Conservation (phyloP, 2,888 invertebrate genomes). For the Eudemis profundana region DNA sequence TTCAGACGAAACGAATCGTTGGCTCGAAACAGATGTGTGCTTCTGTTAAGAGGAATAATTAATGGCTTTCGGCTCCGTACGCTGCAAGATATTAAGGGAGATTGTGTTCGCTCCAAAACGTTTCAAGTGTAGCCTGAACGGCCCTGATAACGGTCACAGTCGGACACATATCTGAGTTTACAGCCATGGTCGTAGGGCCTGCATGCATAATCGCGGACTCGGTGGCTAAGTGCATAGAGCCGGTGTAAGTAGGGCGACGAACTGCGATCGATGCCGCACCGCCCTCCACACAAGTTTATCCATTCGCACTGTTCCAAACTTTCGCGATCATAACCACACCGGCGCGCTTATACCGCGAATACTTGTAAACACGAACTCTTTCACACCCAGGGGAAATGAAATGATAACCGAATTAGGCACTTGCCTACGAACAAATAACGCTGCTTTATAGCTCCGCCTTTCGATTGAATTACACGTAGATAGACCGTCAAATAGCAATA, state of each 20-base stretch:
- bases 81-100: conserved; percentile 23
- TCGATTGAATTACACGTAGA: conserved; percentile 6
- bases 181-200: conserved; percentile 28
- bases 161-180: conserved; percentile 34
- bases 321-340: conserved; percentile 75
- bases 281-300: conserved; percentile 81
- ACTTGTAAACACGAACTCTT: conserved; percentile 40
- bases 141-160: conserved; percentile 30
- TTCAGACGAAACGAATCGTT: conserved; percentile 15
- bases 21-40: conserved; percentile 27
- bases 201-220: conserved; percentile 44
- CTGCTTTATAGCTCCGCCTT: not conserved
- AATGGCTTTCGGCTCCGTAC: conserved; percentile 16
- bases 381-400: not conserved
- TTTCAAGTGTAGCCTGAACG: conserved; percentile 19
- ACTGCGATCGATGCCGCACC: conserved; percentile 81
- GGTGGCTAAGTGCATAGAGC: conserved; percentile 73
- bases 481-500: conserved; percentile 2
- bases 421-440: not conserved
- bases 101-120: conserved; percentile 27
- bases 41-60: conserved; percentile 34
- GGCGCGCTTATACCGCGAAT: conserved; percentile 46
- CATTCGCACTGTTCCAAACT: conserved; percentile 81
- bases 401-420: conserved; percentile 1
- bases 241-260: conserved; percentile 83